phyloP scores from a whole-genome alignment of 1,140 invertebrate genomes.

The Calliphora vicina region DNA sequence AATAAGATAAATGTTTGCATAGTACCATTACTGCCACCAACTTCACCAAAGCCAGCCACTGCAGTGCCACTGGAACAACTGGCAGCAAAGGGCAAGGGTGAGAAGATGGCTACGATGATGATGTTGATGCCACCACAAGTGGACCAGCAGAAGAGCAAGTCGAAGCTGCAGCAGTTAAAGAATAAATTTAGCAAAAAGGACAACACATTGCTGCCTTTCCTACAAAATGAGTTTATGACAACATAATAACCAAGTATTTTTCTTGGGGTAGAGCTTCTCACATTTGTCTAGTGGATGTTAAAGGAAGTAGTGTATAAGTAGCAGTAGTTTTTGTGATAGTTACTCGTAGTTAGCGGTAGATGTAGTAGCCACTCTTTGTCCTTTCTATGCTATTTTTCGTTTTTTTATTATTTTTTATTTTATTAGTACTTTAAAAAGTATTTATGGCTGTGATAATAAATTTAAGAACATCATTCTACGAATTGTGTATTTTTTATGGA shows the following conservation, averaged over 20 bases:
- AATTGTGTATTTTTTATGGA: background rate
- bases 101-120: too few relatives aligned
- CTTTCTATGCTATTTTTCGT: background rate
- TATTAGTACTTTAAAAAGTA: slow-evolving; percentile 21
- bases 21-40: slow-evolving; percentile 31
- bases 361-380: too few relatives aligned
- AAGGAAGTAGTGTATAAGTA: background rate
- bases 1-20: slow-evolving; percentile 29
- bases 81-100: too few relatives aligned
- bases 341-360: background rate
- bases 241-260: background rate
- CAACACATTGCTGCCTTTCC: background rate
- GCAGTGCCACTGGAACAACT: slow-evolving; percentile 39
- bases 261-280: background rate
- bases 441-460: slow-evolving; percentile 34
- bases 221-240: background rate
- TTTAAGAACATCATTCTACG: slow-evolving; percentile 4
- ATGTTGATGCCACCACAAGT: background rate
- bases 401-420: background rate
- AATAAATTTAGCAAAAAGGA: background rate
- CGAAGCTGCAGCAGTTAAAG: background rate
- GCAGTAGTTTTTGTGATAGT: slow-evolving; percentile 21
- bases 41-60: slow-evolving; percentile 35
- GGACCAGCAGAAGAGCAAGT: background rate
- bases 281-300: background rate